Evolutionary conservation across 1,140 invertebrate species (phyloP).

Genomic region (Drosophila suzukii): DNA sequence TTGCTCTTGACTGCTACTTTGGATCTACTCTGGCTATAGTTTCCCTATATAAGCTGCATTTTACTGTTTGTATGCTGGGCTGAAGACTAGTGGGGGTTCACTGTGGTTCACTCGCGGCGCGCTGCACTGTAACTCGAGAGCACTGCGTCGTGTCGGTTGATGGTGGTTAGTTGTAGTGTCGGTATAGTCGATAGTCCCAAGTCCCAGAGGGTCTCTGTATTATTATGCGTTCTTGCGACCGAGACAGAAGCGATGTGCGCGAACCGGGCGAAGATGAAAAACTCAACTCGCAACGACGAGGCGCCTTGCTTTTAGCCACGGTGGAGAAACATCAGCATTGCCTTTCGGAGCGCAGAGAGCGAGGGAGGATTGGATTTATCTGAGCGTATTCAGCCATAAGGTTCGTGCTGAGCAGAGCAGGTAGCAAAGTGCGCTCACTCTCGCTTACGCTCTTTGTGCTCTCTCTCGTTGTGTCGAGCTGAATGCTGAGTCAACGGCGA

Average conservation of each 20-base stretch:
- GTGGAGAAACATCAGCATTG: not conserved
- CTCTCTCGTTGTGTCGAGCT: slow-evolving; percentile 2
- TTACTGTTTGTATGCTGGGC: slow-evolving; percentile 26
- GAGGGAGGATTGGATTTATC: slow-evolving; percentile 24
- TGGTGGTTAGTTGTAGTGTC: slow-evolving; percentile 9
- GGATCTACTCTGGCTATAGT: not conserved
- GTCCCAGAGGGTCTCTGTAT: slow-evolving; percentile 27
- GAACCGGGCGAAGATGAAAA: slow-evolving; percentile 53
- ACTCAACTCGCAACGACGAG: slow-evolving; percentile 41
- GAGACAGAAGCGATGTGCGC: slow-evolving; percentile 34
- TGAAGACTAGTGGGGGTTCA: slow-evolving; percentile 37
- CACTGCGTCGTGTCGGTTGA: slow-evolving; percentile 10
- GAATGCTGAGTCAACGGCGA: slow-evolving; percentile 8
- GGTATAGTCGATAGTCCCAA: slow-evolving; percentile 9
- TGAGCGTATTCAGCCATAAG: slow-evolving; percentile 58
- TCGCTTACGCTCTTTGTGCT: not conserved
- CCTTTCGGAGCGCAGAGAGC: not conserved
- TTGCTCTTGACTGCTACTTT: slow-evolving; percentile 2
- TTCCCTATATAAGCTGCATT: slow-evolving; percentile 58
- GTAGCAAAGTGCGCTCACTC: slow-evolving; percentile 28
- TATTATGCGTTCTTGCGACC: not conserved
- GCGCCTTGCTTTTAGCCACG: slow-evolving; percentile 46
- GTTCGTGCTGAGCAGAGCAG: slow-evolving; percentile 25
- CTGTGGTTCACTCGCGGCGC: slow-evolving; percentile 37
- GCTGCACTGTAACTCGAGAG: slow-evolving; percentile 21